These are phyloP conservation scores for Eurypyga helias DNA, from an alignment of 2,113 vertebrate genomes.

Conservation along the genomic window DNA sequence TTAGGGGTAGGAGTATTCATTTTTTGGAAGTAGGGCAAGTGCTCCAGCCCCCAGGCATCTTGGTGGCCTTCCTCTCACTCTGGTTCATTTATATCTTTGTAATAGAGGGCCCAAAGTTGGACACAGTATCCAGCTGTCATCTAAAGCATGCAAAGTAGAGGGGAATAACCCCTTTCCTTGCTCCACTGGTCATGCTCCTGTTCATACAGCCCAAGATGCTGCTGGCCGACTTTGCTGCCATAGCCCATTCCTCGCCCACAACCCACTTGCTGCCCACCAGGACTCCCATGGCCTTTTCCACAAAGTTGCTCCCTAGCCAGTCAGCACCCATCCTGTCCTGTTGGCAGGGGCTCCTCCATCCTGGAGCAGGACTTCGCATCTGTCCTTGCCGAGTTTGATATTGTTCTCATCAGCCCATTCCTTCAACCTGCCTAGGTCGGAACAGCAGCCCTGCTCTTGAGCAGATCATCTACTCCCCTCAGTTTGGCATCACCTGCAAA, in stretches of 20 bases:
- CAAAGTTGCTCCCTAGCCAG: background rate
- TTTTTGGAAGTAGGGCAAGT: background rate
- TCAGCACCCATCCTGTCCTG: background rate
- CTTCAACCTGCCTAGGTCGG: too few species aligned
- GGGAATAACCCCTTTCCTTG: background rate
- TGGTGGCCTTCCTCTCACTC: background rate
- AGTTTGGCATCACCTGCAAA: background rate
- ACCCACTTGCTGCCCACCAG: background rate
- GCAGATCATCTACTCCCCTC: background rate
- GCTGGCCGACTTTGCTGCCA: background rate
- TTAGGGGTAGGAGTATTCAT: background rate
- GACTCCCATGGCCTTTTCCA: rapidly evolving
- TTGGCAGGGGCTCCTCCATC: background rate
- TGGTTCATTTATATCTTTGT: background rate
- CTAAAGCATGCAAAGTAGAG: rapidly evolving
- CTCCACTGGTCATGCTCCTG: rapidly evolving
- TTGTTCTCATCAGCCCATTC: background rate
- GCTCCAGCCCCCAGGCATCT: background rate
- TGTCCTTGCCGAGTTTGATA: background rate
- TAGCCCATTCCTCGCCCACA: rapidly evolving
- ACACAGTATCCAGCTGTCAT: background rate
- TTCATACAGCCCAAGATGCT: background rate
- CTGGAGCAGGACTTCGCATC: background rate
- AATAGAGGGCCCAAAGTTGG: background rate
- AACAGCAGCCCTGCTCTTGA: background rate